These are phyloP conservation scores for Nomada goodeniana DNA, from an alignment of 2,888 invertebrate genomes.

Conservation along the genomic window DNA sequence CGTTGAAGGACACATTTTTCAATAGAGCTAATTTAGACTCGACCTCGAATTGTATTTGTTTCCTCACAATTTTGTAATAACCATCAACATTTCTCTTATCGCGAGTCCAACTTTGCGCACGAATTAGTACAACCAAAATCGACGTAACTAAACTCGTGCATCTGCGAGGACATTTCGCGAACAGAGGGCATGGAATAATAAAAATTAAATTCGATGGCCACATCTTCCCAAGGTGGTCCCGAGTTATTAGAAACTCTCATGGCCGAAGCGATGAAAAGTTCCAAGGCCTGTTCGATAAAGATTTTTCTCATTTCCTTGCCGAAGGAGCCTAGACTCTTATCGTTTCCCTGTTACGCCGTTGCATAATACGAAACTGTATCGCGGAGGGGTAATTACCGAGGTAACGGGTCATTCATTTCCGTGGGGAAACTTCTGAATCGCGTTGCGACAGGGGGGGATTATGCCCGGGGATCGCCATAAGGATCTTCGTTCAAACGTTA, in stretches of 20 bases:
- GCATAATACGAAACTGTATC: slow-evolving; percentile 32
- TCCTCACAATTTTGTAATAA: too few relatives aligned
- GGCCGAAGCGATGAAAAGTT: slow-evolving; percentile 6
- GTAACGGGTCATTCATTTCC: slow-evolving; percentile 53
- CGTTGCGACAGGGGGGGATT: slow-evolving; percentile 1
- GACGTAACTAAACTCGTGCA: too few relatives aligned
- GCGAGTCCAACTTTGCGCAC: too few relatives aligned
- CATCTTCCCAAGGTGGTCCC: neutral
- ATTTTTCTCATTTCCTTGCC: slow-evolving; percentile 19
- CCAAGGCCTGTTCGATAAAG: slow-evolving; percentile 12
- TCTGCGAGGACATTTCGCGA: neutral
- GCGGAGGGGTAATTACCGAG: slow-evolving; percentile 44
- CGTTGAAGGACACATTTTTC: too few relatives aligned
- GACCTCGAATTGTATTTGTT: too few relatives aligned
- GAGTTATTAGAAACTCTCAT: neutral
- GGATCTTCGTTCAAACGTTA: slow-evolving; percentile 24
- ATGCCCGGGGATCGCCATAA: neutral
- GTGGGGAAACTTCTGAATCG: slow-evolving; percentile 31
- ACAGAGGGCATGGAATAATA: too few relatives aligned
- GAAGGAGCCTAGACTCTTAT: slow-evolving; percentile 18
- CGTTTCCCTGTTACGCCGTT: slow-evolving; percentile 19
- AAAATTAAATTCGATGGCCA: neutral
- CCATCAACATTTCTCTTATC: too few relatives aligned
- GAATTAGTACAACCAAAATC: too few relatives aligned
- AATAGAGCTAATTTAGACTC: too few relatives aligned